These are phyloP conservation scores for Drosophila pruinosa DNA, from an alignment of 1,140 invertebrate species.

Conservation along the genomic window DNA sequence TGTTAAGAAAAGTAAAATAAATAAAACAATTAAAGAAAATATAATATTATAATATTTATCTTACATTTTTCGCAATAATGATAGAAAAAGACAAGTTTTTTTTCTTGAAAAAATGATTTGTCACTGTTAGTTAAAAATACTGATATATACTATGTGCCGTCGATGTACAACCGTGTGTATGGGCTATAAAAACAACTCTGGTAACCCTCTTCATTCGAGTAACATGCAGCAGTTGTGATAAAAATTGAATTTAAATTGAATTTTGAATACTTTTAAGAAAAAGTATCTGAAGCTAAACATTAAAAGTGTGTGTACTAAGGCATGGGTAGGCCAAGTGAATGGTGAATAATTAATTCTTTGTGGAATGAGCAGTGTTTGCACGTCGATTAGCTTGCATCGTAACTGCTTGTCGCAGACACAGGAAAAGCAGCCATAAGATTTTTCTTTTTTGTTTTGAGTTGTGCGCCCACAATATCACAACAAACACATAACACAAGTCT, in stretches of 20 bases:
- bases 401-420: slow-evolving; percentile 27
- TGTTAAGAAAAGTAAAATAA: neutral
- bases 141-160: neutral
- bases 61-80: too few relatives aligned
- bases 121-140: neutral
- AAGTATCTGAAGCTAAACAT: slow-evolving; percentile 4
- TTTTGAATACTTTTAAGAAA: slow-evolving; percentile 37
- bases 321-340: neutral
- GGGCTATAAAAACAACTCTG: slow-evolving; percentile 32
- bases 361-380: slow-evolving; percentile 8
- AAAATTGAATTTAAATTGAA: slow-evolving; percentile 44
- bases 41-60: too few relatives aligned
- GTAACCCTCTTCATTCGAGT: slow-evolving; percentile 32
- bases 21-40: neutral
- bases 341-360: slow-evolving; percentile 5
- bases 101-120: neutral
- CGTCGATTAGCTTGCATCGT: slow-evolving; percentile 19
- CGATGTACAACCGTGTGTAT: slow-evolving; percentile 30
- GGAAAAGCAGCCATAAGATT: slow-evolving; percentile 27
- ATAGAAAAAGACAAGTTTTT: neutral
- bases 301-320: neutral
- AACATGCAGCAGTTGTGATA: slow-evolving; percentile 47
- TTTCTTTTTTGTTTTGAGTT: slow-evolving; percentile 43
- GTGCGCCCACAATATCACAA: slow-evolving; percentile 36
- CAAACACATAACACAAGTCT: neutral